These are phyloP conservation scores for Drosophila ananassae DNA, from an alignment of 1,140 invertebrate species.

Conservation along the genomic window DNA sequence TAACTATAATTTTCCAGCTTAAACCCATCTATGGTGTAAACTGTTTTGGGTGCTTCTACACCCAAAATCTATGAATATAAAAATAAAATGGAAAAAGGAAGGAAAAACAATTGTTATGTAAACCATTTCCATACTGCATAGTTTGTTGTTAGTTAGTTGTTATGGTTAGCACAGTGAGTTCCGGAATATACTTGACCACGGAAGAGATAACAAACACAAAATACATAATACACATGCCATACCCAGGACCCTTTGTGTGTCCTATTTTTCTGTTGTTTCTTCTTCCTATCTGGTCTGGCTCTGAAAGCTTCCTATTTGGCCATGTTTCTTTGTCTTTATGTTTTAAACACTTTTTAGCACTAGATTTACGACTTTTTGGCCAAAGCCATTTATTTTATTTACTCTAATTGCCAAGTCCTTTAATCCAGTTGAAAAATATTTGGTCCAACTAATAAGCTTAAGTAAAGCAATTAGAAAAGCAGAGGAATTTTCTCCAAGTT, in stretches of 20 bases:
- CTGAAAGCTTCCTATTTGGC: slow-evolving; percentile 1
- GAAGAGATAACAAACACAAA: slow-evolving; percentile 19
- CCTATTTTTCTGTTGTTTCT: slow-evolving; percentile 11
- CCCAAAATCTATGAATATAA: neutral
- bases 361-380: neutral
- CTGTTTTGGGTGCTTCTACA: neutral
- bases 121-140: slow-evolving; percentile 2
- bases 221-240: neutral
- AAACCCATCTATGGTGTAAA: neutral
- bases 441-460: slow-evolving; percentile 5
- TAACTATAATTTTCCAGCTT: neutral
- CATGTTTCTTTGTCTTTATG: neutral
- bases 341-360: neutral
- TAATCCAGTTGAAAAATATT: neutral
- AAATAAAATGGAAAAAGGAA: neutral
- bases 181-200: slow-evolving; percentile 34
- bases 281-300: neutral
- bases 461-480: slow-evolving; percentile 28
- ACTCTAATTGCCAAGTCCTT: neutral
- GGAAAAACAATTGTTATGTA: slow-evolving; percentile 7
- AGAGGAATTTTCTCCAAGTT: neutral
- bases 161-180: slow-evolving; percentile 14
- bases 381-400: neutral
- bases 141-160: slow-evolving; percentile 18
- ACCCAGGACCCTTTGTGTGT: slow-evolving; percentile 1